phyloP scores from a whole-genome alignment of 1,140 invertebrate species.

The Psix sp. region DNA sequence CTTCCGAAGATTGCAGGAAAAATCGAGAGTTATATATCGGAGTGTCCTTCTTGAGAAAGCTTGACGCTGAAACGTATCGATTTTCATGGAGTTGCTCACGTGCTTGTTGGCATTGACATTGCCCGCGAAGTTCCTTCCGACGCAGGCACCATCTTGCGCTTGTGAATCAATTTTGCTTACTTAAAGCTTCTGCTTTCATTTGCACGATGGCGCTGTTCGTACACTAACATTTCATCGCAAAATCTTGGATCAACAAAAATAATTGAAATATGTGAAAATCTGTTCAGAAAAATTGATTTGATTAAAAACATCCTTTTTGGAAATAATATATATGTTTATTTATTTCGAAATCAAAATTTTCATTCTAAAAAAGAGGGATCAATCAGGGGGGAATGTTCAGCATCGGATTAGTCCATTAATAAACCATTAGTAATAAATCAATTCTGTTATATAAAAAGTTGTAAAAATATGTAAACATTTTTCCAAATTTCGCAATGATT shows the following conservation, averaged over 20 bases:
- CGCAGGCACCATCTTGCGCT: slow-evolving; percentile 69
- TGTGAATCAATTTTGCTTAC: slow-evolving; percentile 59
- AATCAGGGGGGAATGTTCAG: no score
- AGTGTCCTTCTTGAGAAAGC: slow-evolving; percentile 55
- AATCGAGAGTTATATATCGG: slow-evolving; percentile 21
- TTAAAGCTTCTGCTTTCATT: slow-evolving; percentile 33
- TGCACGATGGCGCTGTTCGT: slow-evolving; percentile 49
- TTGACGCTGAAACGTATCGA: slow-evolving; percentile 73
- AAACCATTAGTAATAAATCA: no score
- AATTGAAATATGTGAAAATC: not conserved
- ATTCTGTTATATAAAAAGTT: no score
- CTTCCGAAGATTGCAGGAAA: no score
- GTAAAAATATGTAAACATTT: no score
- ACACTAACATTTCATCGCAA: slow-evolving; percentile 6
- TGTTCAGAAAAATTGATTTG: no score
- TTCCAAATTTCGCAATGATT: no score
- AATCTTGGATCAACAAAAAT: slow-evolving; percentile 2
- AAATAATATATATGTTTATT: no score
- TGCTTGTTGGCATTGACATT: slow-evolving; percentile 78
- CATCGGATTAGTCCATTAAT: no score
- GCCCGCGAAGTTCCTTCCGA: slow-evolving; percentile 62
- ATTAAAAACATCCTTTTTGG: no score
- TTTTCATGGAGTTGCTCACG: slow-evolving; percentile 73
- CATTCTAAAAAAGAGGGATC: no score
- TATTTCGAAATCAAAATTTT: no score